Evolutionary conservation across 2,888 invertebrate genomes (phyloP), one percentile per base, ranked within the genome.

Genomic region (Acanthococcus lagerstroemiae): DNA sequence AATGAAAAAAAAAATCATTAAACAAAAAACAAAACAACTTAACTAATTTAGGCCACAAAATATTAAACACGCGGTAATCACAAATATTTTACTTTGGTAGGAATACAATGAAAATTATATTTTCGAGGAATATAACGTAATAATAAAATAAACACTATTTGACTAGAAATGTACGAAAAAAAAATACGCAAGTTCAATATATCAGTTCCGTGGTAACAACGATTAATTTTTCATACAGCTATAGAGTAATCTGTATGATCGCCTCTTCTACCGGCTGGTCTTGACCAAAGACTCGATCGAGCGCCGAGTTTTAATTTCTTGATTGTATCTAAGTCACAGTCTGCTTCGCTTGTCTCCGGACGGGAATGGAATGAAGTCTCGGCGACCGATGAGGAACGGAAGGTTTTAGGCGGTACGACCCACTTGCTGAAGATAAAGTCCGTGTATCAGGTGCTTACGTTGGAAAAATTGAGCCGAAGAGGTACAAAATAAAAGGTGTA

Each of bases 221-320:
- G 48, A 48, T 26, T 48, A 7, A n/a, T 63, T 63, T 37, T 52
- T 63, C 83, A 86, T 76, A 86, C 86, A 70, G 86, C 85, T 77
- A 86, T 86, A 68, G 86, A 86, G 75, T 86, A 86, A 77, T 86
- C 86, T 71, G 85, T 84, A 72, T 84, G 83, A 72, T 83, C 83
- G 72, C 79, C 77, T 56, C 70, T 70, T 21, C 61, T 67, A 15
- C 61, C 61, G n/a, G 67, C 52, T 5, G 72, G 72, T 70, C 84
- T 79, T 30, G 86, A 84, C 86, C 86, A 86, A 25, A 86, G 77
- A 67, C 85, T 83, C 67, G 85, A 85, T 68, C 84, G 78, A 73
- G 85, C 78, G 30, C 86, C 85, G 70, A 86, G 77, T 76, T 86
- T 86, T 69, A 86, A 77, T 74, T 86, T 86, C 76, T 86, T 86